Evolutionary conservation across 1,140 invertebrate species (phyloP).

Genomic region (Drosophila setifemur): DNA sequence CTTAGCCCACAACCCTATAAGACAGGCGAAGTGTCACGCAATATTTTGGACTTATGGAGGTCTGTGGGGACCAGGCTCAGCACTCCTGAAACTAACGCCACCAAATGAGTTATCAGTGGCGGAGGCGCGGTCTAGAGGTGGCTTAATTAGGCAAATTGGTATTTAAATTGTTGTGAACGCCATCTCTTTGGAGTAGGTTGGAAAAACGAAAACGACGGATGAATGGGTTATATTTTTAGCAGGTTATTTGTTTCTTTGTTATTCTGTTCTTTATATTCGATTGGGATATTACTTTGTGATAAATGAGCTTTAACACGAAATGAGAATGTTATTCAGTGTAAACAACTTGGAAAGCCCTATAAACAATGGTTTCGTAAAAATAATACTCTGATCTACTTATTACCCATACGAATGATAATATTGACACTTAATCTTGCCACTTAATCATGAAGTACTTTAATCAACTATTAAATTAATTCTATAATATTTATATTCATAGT

Average conservation of each 20-base stretch:
- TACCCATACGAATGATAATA: neutral
- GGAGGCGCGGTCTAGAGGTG: slow-evolving; percentile 57
- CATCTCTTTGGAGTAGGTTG: slow-evolving; percentile 54
- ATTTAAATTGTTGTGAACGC: slow-evolving; percentile 64
- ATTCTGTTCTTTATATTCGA: slow-evolving; percentile 30
- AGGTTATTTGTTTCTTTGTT: slow-evolving; percentile 50
- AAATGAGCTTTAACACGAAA: slow-evolving; percentile 39
- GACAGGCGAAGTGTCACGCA: slow-evolving; percentile 55
- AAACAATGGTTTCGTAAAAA: too few relatives aligned
- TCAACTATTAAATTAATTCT: too few relatives aligned
- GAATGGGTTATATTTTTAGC: slow-evolving; percentile 38
- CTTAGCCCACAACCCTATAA: neutral
- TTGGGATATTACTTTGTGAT: slow-evolving; percentile 9
- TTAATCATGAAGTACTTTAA: too few relatives aligned
- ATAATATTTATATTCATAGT: too few relatives aligned
- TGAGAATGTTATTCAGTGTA: neutral
- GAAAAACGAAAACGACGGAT: slow-evolving; percentile 10
- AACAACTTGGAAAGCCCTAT: neutral
- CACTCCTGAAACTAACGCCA: slow-evolving; percentile 6
- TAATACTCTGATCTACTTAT: too few relatives aligned
- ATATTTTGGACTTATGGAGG: slow-evolving; percentile 58
- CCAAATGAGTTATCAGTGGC: slow-evolving; percentile 58
- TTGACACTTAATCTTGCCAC: too few relatives aligned
- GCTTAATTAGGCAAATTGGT: slow-evolving; percentile 76
- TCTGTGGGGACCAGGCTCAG: slow-evolving; percentile 14